Base-by-base conservation (phyloP, 2,113 vertebrate species). In the Clupea harengus region DNA sequence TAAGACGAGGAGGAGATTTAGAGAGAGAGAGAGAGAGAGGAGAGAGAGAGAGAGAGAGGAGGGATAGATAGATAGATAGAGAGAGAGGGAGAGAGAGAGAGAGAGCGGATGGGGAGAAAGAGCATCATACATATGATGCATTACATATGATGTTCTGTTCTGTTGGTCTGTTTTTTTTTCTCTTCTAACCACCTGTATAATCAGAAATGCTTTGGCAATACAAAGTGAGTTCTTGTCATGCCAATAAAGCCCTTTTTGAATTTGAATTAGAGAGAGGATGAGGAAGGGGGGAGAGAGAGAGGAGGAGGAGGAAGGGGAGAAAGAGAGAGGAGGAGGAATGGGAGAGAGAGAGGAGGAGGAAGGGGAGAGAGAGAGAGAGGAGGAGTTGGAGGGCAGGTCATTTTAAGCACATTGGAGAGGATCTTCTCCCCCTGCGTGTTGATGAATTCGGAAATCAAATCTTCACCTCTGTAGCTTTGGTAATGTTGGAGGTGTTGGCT, bases 401-500 rank as follows among this genome's bases (percentile, higher is more conserved):
- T 81, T 45, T 60, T 82, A 83, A 83, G 83, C 83, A 87, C 75
- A 82, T 80, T 72, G 82, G 84, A 81, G 72, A 85, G 87, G 85
- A 52, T 82, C 82, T 46, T 85, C 20, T 81, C 47, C 46, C 81
- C 47, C 49, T 83, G 22, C 75, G 45, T 18, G 80, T 78, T 85
- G 83, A 81, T 85, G 83, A 87, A 81, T 83, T 85, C 64, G 57
- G 64, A 87, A 85, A 87, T 83, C 54, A 75, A 67, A 83, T 81
- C 84, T 85, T 54, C 54, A 83, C 81, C 81, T 45, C 80, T 54
- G 86, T 44, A 82, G 64, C 45, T 25, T 82, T 46, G 81, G 39
- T 85, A 83, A 82, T 89, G 83, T 57, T 82, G n/a, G 32, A 72
- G 83, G 83, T 86, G 60, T 85, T 80, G 80, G 50, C 47, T 20